Percentiles rank a stretch among this genome's conserved stretches.
These are phyloP conservation scores for Paraescarpia echinospica DNA, from an alignment of 1,140 invertebrate genomes.

Conservation along the genomic window DNA sequence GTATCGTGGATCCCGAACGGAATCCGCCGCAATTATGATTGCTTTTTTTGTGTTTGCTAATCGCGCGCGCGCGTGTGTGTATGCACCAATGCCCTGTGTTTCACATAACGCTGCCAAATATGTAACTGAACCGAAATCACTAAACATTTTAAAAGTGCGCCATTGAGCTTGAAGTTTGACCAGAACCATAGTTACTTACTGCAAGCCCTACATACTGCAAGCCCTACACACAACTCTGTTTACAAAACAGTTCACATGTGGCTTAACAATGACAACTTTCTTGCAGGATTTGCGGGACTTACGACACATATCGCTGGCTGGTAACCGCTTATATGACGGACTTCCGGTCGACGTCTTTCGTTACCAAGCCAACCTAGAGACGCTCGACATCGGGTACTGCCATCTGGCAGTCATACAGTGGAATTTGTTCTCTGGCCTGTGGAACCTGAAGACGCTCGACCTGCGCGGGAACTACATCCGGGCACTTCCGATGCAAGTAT, in stretches of 20 bases:
- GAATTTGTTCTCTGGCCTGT: slow-evolving; percentile 27
- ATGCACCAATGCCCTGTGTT: not conserved
- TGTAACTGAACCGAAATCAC: too few species aligned
- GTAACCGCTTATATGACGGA: slow-evolving; percentile 17
- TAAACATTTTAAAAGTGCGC: too few species aligned
- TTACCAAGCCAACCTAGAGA: slow-evolving; percentile 19
- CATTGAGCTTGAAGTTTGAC: too few species aligned
- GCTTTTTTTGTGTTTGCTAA: not conserved
- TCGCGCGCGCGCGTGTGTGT: too few species aligned
- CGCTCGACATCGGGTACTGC: slow-evolving; percentile 31
- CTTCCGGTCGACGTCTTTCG: slow-evolving; percentile 20
- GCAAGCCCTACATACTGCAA: too few species aligned
- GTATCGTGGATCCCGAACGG: not conserved
- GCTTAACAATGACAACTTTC: not conserved
- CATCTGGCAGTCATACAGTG: slow-evolving; percentile 19
- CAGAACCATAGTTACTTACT: too few species aligned
- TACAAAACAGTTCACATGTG: not conserved
- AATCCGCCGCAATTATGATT: not conserved
- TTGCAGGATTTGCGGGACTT: slow-evolving; percentile 28
- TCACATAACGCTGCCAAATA: not conserved
- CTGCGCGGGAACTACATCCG: slow-evolving; percentile 28
- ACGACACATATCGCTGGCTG: slow-evolving; percentile 24
- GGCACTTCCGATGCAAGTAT: slow-evolving; percentile 13
- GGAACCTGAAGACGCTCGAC: slow-evolving; percentile 28
- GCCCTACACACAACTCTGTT: not conserved